Evolutionary conservation across 1,140 invertebrate species (phyloP).

Genomic region (Microvelia longipes): DNA sequence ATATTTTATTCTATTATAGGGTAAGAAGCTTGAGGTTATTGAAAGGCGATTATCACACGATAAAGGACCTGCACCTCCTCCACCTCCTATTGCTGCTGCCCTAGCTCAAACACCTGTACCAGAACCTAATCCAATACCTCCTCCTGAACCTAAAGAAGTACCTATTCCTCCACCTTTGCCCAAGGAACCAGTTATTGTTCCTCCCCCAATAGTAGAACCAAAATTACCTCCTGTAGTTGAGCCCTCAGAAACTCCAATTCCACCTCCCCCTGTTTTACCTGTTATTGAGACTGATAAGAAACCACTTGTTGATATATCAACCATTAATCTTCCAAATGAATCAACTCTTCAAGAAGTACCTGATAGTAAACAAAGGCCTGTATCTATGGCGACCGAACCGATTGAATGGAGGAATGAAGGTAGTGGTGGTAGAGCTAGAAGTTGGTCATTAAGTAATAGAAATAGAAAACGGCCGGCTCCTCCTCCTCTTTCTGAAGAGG

Average conservation of each 20-base stretch:
- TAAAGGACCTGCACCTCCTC: constrained; percentile 52
- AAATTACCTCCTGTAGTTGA: not conserved
- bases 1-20: not conserved
- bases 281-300: not conserved
- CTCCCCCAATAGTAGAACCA: not conserved
- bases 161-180: not conserved
- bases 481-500: constrained; percentile 21
- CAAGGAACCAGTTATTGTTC: not conserved
- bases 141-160: not conserved
- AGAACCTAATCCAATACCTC: not conserved
- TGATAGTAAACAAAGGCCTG: constrained; percentile 5
- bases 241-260: not conserved
- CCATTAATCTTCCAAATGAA: not conserved
- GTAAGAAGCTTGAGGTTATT: constrained; percentile 16
- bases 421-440: constrained; percentile 14
- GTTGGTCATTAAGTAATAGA: constrained; percentile 23
- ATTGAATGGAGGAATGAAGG: constrained; percentile 10
- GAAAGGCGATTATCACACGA: constrained; percentile 31
- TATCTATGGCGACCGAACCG: constrained; percentile 15
- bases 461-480: constrained; percentile 23
- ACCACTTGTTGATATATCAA: not conserved
- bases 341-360: not conserved
- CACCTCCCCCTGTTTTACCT: not conserved
- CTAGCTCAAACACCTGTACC: not conserved
- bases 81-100: constrained; percentile 30